phyloP scores from a whole-genome alignment of 2,888 invertebrate genomes.

The Reticulitermes lucifugus region DNA sequence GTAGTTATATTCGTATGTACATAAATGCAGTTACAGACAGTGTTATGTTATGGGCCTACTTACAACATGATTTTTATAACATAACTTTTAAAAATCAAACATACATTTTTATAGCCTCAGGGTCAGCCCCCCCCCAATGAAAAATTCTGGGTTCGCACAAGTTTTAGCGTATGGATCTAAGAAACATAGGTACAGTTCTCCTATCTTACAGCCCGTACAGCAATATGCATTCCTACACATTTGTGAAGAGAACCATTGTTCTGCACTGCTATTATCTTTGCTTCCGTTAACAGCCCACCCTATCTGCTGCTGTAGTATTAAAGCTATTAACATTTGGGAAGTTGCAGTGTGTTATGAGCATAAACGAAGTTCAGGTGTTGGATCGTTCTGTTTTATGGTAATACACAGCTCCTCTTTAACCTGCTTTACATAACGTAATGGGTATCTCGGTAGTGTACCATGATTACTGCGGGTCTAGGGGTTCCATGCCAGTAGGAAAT shows the following conservation, averaged over 20 bases:
- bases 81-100: too few relatives aligned
- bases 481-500: background rate
- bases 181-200: too few relatives aligned
- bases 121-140: too few relatives aligned
- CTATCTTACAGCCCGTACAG: too few relatives aligned
- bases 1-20: too few relatives aligned
- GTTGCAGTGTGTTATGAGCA: background rate
- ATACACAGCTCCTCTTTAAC: conserved; percentile 12
- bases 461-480: background rate
- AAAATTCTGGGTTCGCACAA: too few relatives aligned
- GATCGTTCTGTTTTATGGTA: conserved; percentile 35
- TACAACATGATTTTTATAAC: too few relatives aligned
- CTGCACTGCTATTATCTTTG: background rate
- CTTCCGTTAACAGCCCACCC: background rate
- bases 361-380: background rate
- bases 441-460: background rate
- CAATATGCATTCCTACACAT: background rate
- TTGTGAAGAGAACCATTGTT: background rate
- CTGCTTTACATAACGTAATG: conserved; percentile 38
- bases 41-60: too few relatives aligned
- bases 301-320: background rate
- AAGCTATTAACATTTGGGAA: conserved; percentile 14
- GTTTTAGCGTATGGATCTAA: too few relatives aligned
- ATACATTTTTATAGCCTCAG: too few relatives aligned
- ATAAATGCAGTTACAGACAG: too few relatives aligned